These are phyloP conservation scores for Hirudinaria manillensis DNA, from an alignment of 2,888 invertebrate genomes.

Conservation along the genomic window DNA sequence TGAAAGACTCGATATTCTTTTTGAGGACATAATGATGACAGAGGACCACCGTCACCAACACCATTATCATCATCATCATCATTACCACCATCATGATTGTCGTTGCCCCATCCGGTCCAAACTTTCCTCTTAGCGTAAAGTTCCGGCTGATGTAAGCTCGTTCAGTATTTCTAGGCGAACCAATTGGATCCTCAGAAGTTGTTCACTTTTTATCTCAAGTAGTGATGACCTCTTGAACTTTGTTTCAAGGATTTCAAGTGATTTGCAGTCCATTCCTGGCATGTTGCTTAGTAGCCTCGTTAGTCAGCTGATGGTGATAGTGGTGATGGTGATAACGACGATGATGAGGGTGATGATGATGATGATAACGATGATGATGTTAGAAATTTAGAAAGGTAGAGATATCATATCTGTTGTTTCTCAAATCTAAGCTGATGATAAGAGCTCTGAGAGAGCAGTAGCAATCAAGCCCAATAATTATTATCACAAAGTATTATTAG, in stretches of 20 bases:
- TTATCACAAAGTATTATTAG: too few relatives aligned
- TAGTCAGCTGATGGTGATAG: neutral
- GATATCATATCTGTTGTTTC: too few relatives aligned
- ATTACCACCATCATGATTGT: slow-evolving; percentile 28
- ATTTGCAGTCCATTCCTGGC: too few relatives aligned
- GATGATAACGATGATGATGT: neutral
- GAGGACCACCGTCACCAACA: slow-evolving; percentile 30
- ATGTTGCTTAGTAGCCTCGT: neutral
- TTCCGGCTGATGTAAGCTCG: too few relatives aligned
- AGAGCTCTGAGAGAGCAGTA: neutral
- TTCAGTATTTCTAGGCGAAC: too few relatives aligned
- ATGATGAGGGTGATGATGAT: slow-evolving; percentile 10
- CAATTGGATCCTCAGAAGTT: too few relatives aligned
- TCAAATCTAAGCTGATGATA: neutral
- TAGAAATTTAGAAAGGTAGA: neutral
- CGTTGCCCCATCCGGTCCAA: neutral
- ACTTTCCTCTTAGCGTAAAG: too few relatives aligned
- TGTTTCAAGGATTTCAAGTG: too few relatives aligned
- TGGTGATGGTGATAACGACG: neutral
- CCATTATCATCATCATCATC: slow-evolving; percentile 30
- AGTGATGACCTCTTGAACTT: too few relatives aligned
- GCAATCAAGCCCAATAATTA: too few relatives aligned
- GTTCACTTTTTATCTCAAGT: too few relatives aligned
- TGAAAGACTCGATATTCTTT: too few relatives aligned
- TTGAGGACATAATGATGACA: slow-evolving; percentile 23